Conservation (phyloP, 2,113 vertebrate genomes). For the Theristicus caerulescens region DNA sequence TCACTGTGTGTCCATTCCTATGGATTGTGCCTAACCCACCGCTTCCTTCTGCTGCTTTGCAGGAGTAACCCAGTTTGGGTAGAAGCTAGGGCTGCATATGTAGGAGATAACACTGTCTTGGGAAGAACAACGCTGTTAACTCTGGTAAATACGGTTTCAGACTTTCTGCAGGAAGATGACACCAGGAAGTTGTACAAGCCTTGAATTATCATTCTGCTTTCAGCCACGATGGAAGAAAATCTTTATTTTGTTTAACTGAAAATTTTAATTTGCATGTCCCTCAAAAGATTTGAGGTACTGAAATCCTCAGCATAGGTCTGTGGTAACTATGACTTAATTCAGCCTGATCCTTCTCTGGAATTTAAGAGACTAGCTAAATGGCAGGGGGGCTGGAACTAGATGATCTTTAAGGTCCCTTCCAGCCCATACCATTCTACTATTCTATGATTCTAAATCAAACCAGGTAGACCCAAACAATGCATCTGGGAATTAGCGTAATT, state of each 20-base stretch:
- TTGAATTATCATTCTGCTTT: neutral
- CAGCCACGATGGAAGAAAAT: neutral
- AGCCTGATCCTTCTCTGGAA: neutral
- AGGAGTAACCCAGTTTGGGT: neutral
- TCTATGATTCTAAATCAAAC: neutral
- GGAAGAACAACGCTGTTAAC: neutral
- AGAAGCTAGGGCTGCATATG: neutral
- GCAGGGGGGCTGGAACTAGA: neutral
- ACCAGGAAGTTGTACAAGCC: neutral
- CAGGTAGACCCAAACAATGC: neutral
- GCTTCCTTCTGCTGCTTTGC: neutral
- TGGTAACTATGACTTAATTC: neutral
- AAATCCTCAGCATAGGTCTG: neutral
- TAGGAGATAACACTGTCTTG: neutral
- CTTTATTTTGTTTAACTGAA: neutral
- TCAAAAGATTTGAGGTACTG: neutral
- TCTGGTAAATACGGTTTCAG: neutral
- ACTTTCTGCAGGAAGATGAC: neutral
- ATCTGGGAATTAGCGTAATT: neutral
- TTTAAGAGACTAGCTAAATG: neutral
- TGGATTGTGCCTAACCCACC: neutral
- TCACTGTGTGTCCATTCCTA: neutral
- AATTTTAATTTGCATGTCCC: neutral
- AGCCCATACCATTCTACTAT: neutral
- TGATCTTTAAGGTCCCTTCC: neutral